Evolutionary conservation across 2,797 vertebrate species (phyloP), one percentile per base, ranked within the genome.

Genomic region (Sciaenops ocellatus): DNA sequence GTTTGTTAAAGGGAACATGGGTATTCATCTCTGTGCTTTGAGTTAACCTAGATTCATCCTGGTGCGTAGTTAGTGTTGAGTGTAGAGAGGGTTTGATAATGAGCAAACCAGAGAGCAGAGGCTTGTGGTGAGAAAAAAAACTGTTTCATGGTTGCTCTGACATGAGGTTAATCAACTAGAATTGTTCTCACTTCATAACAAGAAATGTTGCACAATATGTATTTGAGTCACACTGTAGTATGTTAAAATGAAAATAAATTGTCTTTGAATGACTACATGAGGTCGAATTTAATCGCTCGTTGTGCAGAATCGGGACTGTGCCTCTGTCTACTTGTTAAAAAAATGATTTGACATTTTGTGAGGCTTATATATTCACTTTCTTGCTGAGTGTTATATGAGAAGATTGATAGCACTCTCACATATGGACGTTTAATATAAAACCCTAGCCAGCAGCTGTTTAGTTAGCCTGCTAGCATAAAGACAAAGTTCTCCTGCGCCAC

Each of bases 1-100:
- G 85, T 78, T 87, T 62, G 64, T 83, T 81, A 72, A 84, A 79
- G 61, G 50, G 69, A 84, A 79, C 30, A 28, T 28, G 64, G 67
- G 52, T 71, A 79, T 80, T 79, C 47, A 62, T 84, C 68, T 77
- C 47, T 42, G 54, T 72, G 68, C 77, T 82, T 80, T 64, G 68
- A 84, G 75, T 72, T 85, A 89, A 85, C 85, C 90, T 66, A 89
- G 70, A 86, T 91, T 77, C 70, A 46, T 71, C 2, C 55, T 11
- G 30, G 41, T 57, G 74, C 62, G 60, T 74, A 74, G 79, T 2
- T 22, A 88, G 82, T 47, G 3, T 46, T 47, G 76, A 10, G 61
- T 30, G 75, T 47, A 22, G 63, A 81, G 56, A 69, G 41, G 6
- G 59, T 78, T 85, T 83, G n/a, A 83, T 83, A 68, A 81, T 76